These are phyloP conservation scores for Lagopus muta DNA, from an alignment of 2,113 vertebrate genomes.

Conservation along the genomic window DNA sequence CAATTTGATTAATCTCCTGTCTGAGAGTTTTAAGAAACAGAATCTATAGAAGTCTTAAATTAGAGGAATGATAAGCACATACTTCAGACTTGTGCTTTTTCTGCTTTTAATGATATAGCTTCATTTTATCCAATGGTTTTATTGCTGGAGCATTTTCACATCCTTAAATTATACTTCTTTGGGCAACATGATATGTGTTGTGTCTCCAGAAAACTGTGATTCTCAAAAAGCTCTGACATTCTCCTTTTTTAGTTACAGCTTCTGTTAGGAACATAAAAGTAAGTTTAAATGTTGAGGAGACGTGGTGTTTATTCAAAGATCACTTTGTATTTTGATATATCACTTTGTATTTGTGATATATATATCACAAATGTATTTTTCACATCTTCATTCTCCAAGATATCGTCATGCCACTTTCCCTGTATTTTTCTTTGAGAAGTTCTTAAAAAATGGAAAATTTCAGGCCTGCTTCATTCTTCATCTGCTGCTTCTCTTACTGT, in stretches of 20 bases:
- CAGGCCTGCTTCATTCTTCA: not conserved
- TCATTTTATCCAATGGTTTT: not conserved
- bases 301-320: not conserved
- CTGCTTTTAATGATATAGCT: not conserved
- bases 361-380: not conserved
- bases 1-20: not conserved
- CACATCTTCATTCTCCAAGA: not conserved
- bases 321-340: not conserved
- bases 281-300: not conserved
- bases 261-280: slow-evolving; percentile 4
- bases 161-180: not conserved
- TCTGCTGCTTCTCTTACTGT: not conserved
- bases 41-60: not conserved
- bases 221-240: not conserved
- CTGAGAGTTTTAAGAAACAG: slow-evolving; percentile 1
- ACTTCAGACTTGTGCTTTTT: not conserved
- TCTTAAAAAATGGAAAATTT: not conserved
- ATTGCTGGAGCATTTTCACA: not conserved
- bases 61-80: not conserved
- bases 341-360: too few species aligned
- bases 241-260: slow-evolving; percentile 17
- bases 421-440: not conserved
- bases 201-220: not conserved
- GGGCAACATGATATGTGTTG: not conserved
- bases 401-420: not conserved